Base-by-base conservation (phyloP, 2,113 vertebrate genomes). In the Oncorhynchus kisutch region DNA sequence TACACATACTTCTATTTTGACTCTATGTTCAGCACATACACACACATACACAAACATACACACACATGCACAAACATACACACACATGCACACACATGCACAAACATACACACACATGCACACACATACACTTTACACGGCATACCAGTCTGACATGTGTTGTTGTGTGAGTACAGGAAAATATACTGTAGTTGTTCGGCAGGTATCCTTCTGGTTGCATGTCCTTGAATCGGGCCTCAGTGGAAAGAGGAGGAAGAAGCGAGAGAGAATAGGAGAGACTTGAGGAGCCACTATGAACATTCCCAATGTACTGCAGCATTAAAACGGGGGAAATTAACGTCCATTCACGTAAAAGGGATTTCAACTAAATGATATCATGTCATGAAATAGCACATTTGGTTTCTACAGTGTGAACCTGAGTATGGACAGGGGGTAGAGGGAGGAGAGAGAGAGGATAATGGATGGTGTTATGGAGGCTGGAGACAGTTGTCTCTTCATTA, bases 121-220 rank as follows among this genome's bases (percentile, higher is more conserved):
- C 34, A 64, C 60, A 64, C 62, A 64, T 9, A 67, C 65, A 67
- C 25, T 69, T 71, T 51, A 12, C 69, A 76, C 65, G 70, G 67
- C 54, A 78, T 81, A 48, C 74, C 71, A 68, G 65, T 59, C 60
- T 66, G 45, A 59, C 48, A 60, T 70, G 76, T 81, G 84, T 81
- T 78, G 80, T 80, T 83, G 80, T 81, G 74, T 79, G 72, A 80
- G 82, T 77, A 78, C 78, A 80, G 82, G 77, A 78, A 71, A 80
- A 78, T 39, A 60, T 64, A 27, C 3, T 27, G 27, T 27, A 39
- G 67, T 48, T 70, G 87, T 87, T 81, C 87, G 78, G 78, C 82
- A 84, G 84, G 81, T 77, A 81, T 84, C 74, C 82, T 83, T 87
- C 66, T 71, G 71, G 69, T 64, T 73, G 70, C 81, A 83, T 70